Evolutionary conservation across 2,113 vertebrate species (phyloP).

Genomic region (Xiphophorus maculatus): DNA sequence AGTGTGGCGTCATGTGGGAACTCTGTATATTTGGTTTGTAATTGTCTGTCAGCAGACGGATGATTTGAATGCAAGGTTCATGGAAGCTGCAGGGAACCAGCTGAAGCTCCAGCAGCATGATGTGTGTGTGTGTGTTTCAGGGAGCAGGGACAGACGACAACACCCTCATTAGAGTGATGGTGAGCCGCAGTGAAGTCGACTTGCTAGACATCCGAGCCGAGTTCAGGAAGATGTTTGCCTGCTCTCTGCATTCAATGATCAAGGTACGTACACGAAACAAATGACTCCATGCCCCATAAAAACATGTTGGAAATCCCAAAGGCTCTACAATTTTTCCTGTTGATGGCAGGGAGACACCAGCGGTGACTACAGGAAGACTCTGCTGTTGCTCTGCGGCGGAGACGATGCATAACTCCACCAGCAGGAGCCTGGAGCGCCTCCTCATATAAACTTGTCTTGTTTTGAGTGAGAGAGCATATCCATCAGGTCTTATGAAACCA

Average conservation of each 20-base stretch:
- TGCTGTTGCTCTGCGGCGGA: conserved; percentile 89
- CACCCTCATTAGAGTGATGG: conserved; percentile 90
- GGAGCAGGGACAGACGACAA: conserved; percentile 91
- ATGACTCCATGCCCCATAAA: neutral
- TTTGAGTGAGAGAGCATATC: conserved; percentile 2
- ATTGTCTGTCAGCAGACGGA: too few species aligned
- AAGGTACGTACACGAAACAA: conserved; percentile 51
- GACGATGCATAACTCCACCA: conserved; percentile 84
- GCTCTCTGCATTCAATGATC: conserved; percentile 83
- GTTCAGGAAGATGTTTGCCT: conserved; percentile 86
- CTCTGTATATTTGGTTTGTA: too few species aligned
- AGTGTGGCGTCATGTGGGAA: too few species aligned
- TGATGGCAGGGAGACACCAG: conserved; percentile 85
- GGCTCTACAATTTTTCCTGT: neutral
- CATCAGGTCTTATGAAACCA: conserved; percentile 34
- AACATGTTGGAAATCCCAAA: too few species aligned
- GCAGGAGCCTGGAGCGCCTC: conserved; percentile 55
- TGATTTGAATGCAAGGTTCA: too few species aligned
- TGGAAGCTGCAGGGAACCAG: neutral
- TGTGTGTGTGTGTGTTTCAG: conserved; percentile 63
- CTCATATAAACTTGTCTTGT: neutral
- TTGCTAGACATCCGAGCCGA: conserved; percentile 87
- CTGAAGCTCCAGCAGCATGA: neutral
- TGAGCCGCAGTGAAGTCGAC: conserved; percentile 90
- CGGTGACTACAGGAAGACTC: conserved; percentile 90